phyloP scores from a whole-genome alignment of 2,113 vertebrate genomes.

The Lutjanus erythropterus region DNA sequence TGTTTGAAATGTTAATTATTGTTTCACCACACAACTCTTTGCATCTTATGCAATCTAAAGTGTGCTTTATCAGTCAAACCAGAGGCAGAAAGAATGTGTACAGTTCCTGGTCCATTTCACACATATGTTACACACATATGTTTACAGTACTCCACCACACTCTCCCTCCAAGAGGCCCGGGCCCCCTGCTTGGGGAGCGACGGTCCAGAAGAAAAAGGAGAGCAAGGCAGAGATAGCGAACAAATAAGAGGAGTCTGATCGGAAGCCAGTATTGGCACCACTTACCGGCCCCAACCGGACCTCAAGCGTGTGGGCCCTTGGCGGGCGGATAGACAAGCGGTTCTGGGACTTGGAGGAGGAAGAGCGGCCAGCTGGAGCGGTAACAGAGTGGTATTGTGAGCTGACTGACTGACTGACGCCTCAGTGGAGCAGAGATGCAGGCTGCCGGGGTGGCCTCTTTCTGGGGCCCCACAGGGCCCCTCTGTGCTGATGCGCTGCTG shows the following conservation, averaged over 20 bases:
- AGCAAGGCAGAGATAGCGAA: slow-evolving; percentile 41
- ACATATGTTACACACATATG: slow-evolving; percentile 62
- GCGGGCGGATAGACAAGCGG: slow-evolving; percentile 40
- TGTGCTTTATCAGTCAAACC: slow-evolving; percentile 28
- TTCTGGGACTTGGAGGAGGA: slow-evolving; percentile 51
- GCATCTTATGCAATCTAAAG: neutral
- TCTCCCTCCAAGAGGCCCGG: slow-evolving; percentile 48
- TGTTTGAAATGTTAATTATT: neutral
- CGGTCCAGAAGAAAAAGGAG: slow-evolving; percentile 23
- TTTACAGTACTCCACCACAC: slow-evolving; percentile 58
- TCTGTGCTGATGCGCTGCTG: slow-evolving; percentile 53
- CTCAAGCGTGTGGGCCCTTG: slow-evolving; percentile 60
- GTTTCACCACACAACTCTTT: slow-evolving; percentile 3
- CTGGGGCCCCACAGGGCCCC: slow-evolving; percentile 72
- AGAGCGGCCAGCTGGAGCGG: slow-evolving; percentile 68
- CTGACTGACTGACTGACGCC: slow-evolving; percentile 68
- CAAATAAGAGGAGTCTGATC: slow-evolving; percentile 50
- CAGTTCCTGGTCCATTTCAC: slow-evolving; percentile 56
- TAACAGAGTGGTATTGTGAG: slow-evolving; percentile 79
- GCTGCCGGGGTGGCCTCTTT: slow-evolving; percentile 71
- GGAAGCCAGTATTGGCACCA: slow-evolving; percentile 50
- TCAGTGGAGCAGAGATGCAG: slow-evolving; percentile 58
- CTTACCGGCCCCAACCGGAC: slow-evolving; percentile 44
- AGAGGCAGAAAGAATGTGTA: slow-evolving; percentile 59
- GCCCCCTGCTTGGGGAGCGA: slow-evolving; percentile 35